A percentile compares a stretch with the other conserved stretches of the same genome.
These are phyloP conservation scores for Arenaria interpres DNA, from an alignment of 2,113 vertebrate genomes.

Conservation along the genomic window DNA sequence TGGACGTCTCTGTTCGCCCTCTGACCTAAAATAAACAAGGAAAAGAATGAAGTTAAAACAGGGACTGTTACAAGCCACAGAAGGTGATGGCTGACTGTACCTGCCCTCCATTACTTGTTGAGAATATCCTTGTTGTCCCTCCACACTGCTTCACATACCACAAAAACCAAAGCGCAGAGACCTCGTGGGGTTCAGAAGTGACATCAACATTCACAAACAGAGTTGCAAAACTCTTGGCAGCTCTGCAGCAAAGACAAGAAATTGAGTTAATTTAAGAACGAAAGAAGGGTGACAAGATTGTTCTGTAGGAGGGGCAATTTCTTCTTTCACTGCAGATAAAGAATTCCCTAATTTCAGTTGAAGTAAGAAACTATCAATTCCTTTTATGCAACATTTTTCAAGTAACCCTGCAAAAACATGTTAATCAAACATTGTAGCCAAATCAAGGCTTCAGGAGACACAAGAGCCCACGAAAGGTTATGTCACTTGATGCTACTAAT, in stretches of 20 bases:
- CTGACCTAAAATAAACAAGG: neutral
- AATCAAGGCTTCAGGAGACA: neutral
- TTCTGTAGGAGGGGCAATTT: neutral
- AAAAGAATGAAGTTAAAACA: neutral
- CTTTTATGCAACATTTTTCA: neutral
- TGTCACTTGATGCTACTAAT: neutral
- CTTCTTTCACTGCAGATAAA: neutral
- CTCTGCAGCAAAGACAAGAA: constrained; percentile 64
- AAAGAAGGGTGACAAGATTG: neutral
- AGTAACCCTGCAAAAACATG: neutral
- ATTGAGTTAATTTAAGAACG: neutral
- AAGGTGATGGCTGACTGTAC: constrained; percentile 60
- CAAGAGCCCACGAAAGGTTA: neutral
- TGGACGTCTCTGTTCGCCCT: neutral
- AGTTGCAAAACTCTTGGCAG: constrained; percentile 82
- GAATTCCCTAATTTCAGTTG: neutral
- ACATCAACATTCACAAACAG: constrained; percentile 95
- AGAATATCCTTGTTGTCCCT: constrained; percentile 90
- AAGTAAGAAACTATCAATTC: neutral
- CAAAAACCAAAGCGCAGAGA: constrained; percentile 97
- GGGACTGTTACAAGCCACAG: neutral
- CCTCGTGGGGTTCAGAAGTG: constrained; percentile 92
- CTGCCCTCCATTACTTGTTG: constrained; percentile 94
- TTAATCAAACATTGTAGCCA: neutral
- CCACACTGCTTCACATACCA: constrained; percentile 98